phyloP scores from a whole-genome alignment of 2,113 vertebrate species.

The Mesoclemmys tuberculata region DNA sequence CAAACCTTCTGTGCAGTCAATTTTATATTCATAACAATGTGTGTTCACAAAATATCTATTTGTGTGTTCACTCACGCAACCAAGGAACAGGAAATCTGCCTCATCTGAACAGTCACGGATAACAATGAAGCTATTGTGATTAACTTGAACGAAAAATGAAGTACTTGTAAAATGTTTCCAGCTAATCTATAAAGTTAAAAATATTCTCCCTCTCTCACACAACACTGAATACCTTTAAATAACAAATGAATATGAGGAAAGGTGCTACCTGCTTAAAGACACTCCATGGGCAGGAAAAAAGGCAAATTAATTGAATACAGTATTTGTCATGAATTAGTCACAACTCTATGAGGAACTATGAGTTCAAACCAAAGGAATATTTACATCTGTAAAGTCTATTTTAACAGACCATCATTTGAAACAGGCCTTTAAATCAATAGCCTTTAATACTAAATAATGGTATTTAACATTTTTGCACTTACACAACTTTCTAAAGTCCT shows the following conservation, averaged over 20 bases:
- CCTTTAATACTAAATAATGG: not conserved
- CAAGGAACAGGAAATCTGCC: not conserved
- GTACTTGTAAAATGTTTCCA: not conserved
- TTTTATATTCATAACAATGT: conserved; percentile 14
- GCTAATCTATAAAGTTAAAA: not conserved
- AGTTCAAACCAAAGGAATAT: not conserved
- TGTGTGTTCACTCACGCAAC: not conserved
- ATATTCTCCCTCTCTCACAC: not conserved
- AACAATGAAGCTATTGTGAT: not conserved
- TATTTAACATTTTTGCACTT: not conserved
- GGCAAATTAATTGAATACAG: not conserved
- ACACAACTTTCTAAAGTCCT: not conserved
- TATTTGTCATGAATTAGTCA: not conserved
- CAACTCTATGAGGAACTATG: not conserved
- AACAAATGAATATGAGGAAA: not conserved
- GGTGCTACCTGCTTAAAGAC: fast-evolving
- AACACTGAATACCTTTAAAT: not conserved
- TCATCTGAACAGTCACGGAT: not conserved
- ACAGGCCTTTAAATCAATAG: not conserved
- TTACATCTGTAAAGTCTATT: not conserved
- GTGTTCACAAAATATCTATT: not conserved
- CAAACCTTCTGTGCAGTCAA: not conserved
- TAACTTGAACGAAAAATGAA: not conserved
- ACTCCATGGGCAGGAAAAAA: fast-evolving
- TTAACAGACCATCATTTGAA: not conserved